A percentile compares a stretch with the other conserved stretches of the same genome.
phyloP scores from a whole-genome alignment of 2,888 invertebrate genomes.

The Hemistola chrysoprasaria region DNA sequence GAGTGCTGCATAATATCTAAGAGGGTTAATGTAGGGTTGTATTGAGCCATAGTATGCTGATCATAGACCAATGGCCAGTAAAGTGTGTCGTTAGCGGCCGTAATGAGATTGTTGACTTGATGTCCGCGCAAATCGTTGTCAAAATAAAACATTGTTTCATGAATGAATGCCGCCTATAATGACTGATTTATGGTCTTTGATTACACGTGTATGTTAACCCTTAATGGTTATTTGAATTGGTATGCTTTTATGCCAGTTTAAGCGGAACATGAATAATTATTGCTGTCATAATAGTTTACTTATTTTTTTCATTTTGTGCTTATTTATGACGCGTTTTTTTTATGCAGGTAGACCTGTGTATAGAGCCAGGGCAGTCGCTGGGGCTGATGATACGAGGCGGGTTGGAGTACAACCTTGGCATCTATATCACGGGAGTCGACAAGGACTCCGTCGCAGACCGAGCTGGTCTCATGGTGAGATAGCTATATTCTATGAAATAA shows the following conservation, averaged over 20 bases:
- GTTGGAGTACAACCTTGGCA: slow-evolving; percentile 96
- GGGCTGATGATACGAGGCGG: slow-evolving; percentile 98
- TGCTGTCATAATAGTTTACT: no score
- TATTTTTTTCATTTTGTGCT: no score
- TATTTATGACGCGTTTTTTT: slow-evolving; percentile 8
- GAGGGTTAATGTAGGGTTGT: slow-evolving; percentile 27
- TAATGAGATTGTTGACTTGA: slow-evolving; percentile 42
- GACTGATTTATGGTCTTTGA: slow-evolving; percentile 16
- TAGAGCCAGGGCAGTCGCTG: slow-evolving; percentile 94
- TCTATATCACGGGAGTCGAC: slow-evolving; percentile 97
- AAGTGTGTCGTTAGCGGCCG: slow-evolving; percentile 51
- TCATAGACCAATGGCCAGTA: slow-evolving; percentile 49
- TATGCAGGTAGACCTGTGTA: slow-evolving; percentile 90
- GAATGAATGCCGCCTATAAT: slow-evolving; percentile 33
- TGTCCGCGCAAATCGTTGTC: slow-evolving; percentile 35
- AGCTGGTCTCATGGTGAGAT: slow-evolving; percentile 90
- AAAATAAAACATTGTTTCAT: slow-evolving; percentile 31
- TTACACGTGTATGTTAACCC: slow-evolving; percentile 6
- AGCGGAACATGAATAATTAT: no score
- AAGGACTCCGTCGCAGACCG: slow-evolving; percentile 96
- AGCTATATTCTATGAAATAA: neutral
- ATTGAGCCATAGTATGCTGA: slow-evolving; percentile 52
- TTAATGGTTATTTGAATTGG: slow-evolving; percentile 18
- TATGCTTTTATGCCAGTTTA: slow-evolving; percentile 16
- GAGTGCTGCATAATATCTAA: slow-evolving; percentile 19